These are phyloP conservation scores for Echeneis naucrates DNA, from an alignment of 2,797 vertebrate species.

Conservation along the genomic window DNA sequence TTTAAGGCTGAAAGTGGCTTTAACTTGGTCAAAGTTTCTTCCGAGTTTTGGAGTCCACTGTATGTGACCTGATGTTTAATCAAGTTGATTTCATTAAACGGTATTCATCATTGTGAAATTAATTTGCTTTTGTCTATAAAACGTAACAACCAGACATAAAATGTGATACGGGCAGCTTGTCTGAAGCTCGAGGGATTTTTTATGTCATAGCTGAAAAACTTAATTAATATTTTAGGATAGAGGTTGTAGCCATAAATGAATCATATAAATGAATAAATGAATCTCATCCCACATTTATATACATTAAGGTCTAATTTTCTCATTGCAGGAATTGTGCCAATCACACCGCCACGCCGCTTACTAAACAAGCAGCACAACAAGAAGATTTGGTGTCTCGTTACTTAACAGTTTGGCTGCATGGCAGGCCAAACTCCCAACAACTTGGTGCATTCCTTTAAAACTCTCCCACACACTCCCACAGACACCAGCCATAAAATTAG, in stretches of 20 bases:
- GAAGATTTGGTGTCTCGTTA: slow-evolving; percentile 42
- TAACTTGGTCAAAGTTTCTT: not conserved
- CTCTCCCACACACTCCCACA: slow-evolving; percentile 55
- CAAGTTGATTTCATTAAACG: not conserved
- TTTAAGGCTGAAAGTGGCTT: too few relatives aligned
- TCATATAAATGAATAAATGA: too few relatives aligned
- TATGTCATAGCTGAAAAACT: not conserved
- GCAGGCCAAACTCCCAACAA: slow-evolving; percentile 44
- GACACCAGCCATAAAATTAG: slow-evolving; percentile 29
- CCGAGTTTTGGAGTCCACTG: too few relatives aligned
- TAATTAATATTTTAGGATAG: not conserved
- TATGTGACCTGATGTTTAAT: not conserved
- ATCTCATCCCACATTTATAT: not conserved
- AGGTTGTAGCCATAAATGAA: not conserved
- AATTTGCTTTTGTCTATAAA: not conserved
- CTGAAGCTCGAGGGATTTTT: not conserved
- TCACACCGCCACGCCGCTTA: not conserved
- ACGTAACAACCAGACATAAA: not conserved
- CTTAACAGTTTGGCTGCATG: slow-evolving; percentile 41
- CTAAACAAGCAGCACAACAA: slow-evolving; percentile 13
- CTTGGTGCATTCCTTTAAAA: slow-evolving; percentile 37
- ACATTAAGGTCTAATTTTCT: not conserved
- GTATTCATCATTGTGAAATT: not conserved
- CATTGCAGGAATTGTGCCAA: not conserved
- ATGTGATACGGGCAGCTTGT: not conserved